These are phyloP conservation scores for Sphaerophoria rueppellii DNA, from an alignment of 2,888 invertebrate species.

Conservation along the genomic window DNA sequence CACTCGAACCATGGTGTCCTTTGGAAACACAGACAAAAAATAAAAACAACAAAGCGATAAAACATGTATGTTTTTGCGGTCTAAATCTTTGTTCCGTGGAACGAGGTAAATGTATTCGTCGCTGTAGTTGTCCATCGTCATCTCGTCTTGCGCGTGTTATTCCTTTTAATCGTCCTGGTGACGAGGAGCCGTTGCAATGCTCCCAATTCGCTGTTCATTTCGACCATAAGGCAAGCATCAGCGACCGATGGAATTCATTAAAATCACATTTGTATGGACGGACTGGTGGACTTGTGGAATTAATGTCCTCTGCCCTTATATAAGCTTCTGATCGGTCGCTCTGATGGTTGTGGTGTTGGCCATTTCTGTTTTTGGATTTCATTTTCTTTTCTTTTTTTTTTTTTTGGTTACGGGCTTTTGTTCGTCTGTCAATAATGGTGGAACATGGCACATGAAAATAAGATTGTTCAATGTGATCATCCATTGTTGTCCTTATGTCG, in stretches of 20 bases:
- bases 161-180: neutral
- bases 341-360: constrained; percentile 51
- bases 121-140: neutral
- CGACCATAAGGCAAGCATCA: neutral
- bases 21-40: neutral
- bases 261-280: constrained; percentile 71
- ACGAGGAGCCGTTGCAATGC: constrained; percentile 59
- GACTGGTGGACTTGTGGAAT: constrained; percentile 54
- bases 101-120: too few relatives aligned
- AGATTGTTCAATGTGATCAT: constrained; percentile 71
- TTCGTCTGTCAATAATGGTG: constrained; percentile 57
- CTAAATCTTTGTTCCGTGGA: neutral
- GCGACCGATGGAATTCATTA: constrained; percentile 66
- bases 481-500: constrained; percentile 60
- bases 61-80: constrained; percentile 51
- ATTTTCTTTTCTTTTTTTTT: constrained; percentile 28
- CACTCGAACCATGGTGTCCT: constrained; percentile 17
- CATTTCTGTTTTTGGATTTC: constrained; percentile 44
- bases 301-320: constrained; percentile 29
- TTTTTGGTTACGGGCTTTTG: constrained; percentile 21
- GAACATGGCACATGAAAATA: constrained; percentile 72
- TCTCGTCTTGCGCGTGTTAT: neutral
- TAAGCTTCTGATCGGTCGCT: constrained; percentile 50
- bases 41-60: constrained; percentile 53
- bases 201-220: constrained; percentile 66